Evolutionary conservation across 2,797 vertebrate genomes (phyloP).

Genomic region (Syngnathus rostellatus): DNA sequence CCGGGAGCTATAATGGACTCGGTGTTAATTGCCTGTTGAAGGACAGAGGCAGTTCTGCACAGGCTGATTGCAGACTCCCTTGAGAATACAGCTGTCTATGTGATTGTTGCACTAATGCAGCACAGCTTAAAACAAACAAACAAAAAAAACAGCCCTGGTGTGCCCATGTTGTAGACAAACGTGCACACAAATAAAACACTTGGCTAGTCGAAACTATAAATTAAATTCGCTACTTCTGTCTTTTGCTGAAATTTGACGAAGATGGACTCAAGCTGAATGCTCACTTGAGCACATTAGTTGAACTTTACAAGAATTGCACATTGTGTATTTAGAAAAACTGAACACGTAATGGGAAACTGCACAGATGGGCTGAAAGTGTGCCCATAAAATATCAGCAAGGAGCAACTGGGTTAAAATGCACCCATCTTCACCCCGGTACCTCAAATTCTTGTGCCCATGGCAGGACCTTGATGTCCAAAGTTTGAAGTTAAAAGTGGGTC

Average conservation of each 20-base stretch:
- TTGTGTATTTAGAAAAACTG: not conserved
- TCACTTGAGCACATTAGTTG: not conserved
- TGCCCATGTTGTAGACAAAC: slow-evolving; percentile 19
- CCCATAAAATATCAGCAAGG: not conserved
- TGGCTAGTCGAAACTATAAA: not conserved
- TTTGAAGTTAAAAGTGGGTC: slow-evolving; percentile 74
- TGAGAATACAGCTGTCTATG: slow-evolving; percentile 73
- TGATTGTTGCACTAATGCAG: slow-evolving; percentile 71
- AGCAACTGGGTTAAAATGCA: not conserved
- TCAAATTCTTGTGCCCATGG: not conserved
- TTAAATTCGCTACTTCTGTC: not conserved
- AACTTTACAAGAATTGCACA: not conserved
- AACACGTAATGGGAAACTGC: too few relatives aligned
- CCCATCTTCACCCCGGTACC: not conserved
- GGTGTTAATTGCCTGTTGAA: slow-evolving; percentile 83
- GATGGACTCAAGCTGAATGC: not conserved
- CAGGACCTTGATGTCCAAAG: slow-evolving; percentile 10
- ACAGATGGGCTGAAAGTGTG: too few relatives aligned
- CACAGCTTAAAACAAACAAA: slow-evolving; percentile 47
- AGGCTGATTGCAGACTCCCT: slow-evolving; percentile 76
- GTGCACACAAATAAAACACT: slow-evolving; percentile 6
- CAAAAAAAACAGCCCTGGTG: slow-evolving; percentile 43
- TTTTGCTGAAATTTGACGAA: not conserved
- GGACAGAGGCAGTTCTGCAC: slow-evolving; percentile 77
- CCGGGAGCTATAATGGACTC: slow-evolving; percentile 79